Conservation (phyloP, 2,797 vertebrate genomes). For the Darevskia mixta region DNA sequence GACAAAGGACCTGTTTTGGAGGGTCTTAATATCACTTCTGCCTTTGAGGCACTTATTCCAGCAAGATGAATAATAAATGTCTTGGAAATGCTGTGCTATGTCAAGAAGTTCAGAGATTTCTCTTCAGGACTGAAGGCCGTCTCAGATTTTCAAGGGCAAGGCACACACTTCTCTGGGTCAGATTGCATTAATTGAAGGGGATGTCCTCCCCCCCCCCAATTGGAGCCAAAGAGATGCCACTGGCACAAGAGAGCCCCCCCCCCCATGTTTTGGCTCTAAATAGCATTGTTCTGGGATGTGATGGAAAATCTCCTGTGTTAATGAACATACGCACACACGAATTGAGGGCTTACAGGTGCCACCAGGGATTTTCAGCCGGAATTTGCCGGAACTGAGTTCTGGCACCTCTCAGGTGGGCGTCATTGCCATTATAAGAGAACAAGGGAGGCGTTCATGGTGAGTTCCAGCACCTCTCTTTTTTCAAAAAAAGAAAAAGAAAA, state of each 20-base stretch:
- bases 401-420: no score
- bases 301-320: background rate
- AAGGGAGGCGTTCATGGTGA: no score
- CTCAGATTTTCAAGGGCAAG: slow-evolving; percentile 5
- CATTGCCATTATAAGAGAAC: no score
- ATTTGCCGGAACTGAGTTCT: no score
- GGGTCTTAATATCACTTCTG: background rate
- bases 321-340: background rate
- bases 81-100: background rate
- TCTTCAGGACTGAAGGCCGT: background rate
- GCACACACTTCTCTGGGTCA: fast-evolving
- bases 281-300: background rate
- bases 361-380: background rate
- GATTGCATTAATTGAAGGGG: background rate
- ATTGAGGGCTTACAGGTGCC: background rate
- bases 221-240: fast-evolving
- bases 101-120: background rate
- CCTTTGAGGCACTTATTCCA: background rate
- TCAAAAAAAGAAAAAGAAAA: no score
- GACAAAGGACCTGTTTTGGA: background rate
- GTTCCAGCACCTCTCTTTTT: no score
- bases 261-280: background rate
- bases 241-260: background rate
- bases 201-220: slow-evolving; percentile 11
- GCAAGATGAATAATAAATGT: fast-evolving